Percentiles rank a stretch among this genome's conserved stretches.
Conservation (phyloP, 2,888 invertebrate genomes). For the Agonopterix heracliana region DNA sequence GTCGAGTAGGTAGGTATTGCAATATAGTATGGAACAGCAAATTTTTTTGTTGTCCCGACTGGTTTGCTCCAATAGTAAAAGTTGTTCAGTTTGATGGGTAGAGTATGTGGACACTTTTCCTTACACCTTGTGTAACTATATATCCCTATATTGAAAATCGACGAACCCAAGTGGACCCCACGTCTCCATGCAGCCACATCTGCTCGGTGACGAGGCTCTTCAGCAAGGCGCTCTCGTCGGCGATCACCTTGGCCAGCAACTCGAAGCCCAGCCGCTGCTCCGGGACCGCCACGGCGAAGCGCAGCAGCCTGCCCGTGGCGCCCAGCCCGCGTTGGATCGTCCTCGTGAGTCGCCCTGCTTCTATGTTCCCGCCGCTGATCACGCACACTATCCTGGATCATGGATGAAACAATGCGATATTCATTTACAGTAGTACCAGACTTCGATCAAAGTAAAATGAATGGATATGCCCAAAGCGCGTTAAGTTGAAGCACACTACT, state of each 20-base stretch:
- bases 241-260: conserved; percentile 68
- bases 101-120: no score
- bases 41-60: no score
- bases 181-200: conserved; percentile 63
- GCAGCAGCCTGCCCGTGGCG: conserved; percentile 81
- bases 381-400: conserved; percentile 80
- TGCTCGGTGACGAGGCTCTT: conserved; percentile 65
- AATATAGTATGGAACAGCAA: no score
- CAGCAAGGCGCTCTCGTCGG: conserved; percentile 51
- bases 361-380: conserved; percentile 89
- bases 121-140: no score
- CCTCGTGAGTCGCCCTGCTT: conserved; percentile 84
- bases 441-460: no score
- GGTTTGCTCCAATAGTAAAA: no score
- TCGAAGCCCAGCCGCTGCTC: conserved; percentile 86
- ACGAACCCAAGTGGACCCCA: conserved; percentile 58
- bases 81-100: no score
- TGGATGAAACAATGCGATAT: not conserved
- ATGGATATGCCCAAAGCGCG: no score
- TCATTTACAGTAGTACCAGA: no score
- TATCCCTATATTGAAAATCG: no score
- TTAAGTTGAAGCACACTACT: no score
- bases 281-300: conserved; percentile 82
- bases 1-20: no score
- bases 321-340: conserved; percentile 87